Evolutionary conservation across 2,888 invertebrate genomes (phyloP), one percentile per base, ranked within the genome.

Genomic region (Spilosoma lubricipeda): DNA sequence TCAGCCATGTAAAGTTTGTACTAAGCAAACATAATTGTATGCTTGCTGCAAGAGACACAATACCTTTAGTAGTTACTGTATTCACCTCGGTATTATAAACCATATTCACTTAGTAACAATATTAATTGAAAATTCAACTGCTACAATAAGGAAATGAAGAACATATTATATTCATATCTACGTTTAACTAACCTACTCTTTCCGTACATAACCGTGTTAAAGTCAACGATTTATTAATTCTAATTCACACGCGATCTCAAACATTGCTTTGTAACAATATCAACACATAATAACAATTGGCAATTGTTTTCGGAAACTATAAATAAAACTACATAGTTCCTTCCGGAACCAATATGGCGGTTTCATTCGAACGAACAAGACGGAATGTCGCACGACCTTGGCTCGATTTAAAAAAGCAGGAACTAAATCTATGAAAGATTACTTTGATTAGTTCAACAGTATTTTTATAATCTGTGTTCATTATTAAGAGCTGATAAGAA

Each of bases 381-480:
- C 80, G 69, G 76, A 81, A 75, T 86, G 86, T 76, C 85, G 77
- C 59, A 39, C n/a, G 77, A 77, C 89, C 89, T 89, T 88, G 87
- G 71, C 36, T 71, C 81, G 81, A 84, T 86, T 36, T 87, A 77
- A 83, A 84, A 83, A 79, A 86, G 77, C 79, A 86, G 88, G 90
- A 90, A 89, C 87, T 86, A 78, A 80, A 74, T 64, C 77, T 79
- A 80, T 71, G 74, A 82, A 71, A 81, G 82, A 85, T 82, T 80
- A 85, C 81, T 39, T 84, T 82, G 84, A 86, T 86, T 86, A 84
- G 84, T 84, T 85, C 81, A 83, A 78, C 81, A 69, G 79, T 82
- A 82, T 85, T 85, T 66, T 82, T 82, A 83, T 86, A 83, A 86
- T 86, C 86, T 86, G 78, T 84, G 78, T 78, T 84, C 83, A 77